Evolutionary conservation across 2,888 invertebrate species (phyloP).

Genomic region (Priocnemis perturbator): DNA sequence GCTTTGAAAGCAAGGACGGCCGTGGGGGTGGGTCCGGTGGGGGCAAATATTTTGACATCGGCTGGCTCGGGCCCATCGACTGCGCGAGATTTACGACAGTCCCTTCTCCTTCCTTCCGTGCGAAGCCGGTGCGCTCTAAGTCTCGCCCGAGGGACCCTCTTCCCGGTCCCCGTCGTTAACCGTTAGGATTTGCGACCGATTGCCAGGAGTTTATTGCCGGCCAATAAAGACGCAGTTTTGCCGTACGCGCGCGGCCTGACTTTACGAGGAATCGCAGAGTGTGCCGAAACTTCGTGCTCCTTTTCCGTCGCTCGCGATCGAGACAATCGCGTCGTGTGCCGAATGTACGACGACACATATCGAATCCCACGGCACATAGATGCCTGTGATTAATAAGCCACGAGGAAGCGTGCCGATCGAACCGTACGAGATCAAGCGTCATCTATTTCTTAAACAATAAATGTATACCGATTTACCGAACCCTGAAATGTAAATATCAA

Average conservation of each 20-base stretch:
- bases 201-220: conserved; percentile 54
- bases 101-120: conserved; percentile 4
- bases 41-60: conserved; percentile 44
- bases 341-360: too few species aligned
- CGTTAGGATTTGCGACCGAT: conserved; percentile 45
- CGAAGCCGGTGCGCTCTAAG: neutral
- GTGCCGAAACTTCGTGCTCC: neutral
- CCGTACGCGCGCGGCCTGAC: conserved; percentile 22
- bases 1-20: too few species aligned
- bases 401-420: too few species aligned
- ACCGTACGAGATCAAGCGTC: too few species aligned
- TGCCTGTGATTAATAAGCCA: too few species aligned
- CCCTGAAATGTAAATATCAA: too few species aligned
- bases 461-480: too few species aligned
- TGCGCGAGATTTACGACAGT: conserved; percentile 29
- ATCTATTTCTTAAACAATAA: too few species aligned
- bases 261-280: conserved; percentile 35
- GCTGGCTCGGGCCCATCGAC: conserved; percentile 6
- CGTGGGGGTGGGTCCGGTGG: neutral
- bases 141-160: neutral
- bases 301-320: neutral
- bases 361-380: too few species aligned
- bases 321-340: too few species aligned
- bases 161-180: conserved; percentile 15
- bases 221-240: conserved; percentile 47